Conservation (phyloP, 2,113 vertebrate species). For the Pimephales promelas region DNA sequence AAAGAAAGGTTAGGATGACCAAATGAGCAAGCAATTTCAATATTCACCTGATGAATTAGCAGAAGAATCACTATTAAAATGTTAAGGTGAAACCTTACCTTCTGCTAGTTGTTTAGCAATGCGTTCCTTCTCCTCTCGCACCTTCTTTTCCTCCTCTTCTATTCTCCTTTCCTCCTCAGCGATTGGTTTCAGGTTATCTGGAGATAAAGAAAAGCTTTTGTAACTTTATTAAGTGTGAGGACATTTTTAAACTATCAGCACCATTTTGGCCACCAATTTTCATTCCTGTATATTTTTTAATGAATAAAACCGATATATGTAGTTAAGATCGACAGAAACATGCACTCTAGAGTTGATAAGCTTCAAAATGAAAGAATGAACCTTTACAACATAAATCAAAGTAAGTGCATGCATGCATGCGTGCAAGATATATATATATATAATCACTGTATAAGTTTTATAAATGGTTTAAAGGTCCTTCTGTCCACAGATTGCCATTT, state of each 20-base stretch:
- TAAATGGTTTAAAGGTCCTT: too few relatives aligned
- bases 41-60: background rate
- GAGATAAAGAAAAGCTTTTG: background rate
- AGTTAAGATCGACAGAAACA: background rate
- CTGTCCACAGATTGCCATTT: background rate
- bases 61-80: background rate
- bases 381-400: background rate
- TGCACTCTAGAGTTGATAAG: background rate
- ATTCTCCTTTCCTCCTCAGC: slow-evolving; percentile 86
- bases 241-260: background rate
- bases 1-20: background rate
- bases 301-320: background rate
- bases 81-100: slow-evolving; percentile 70
- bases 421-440: too few relatives aligned
- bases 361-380: background rate
- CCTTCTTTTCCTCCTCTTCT: slow-evolving; percentile 86
- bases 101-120: slow-evolving; percentile 86
- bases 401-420: too few relatives aligned
- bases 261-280: background rate
- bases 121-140: slow-evolving; percentile 83
- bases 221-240: background rate
- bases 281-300: background rate
- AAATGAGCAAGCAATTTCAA: background rate
- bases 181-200: slow-evolving; percentile 88
- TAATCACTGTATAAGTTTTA: too few relatives aligned